Evolutionary conservation across 2,113 vertebrate species (phyloP).

Genomic region (Melanerpes formicivorus): DNA sequence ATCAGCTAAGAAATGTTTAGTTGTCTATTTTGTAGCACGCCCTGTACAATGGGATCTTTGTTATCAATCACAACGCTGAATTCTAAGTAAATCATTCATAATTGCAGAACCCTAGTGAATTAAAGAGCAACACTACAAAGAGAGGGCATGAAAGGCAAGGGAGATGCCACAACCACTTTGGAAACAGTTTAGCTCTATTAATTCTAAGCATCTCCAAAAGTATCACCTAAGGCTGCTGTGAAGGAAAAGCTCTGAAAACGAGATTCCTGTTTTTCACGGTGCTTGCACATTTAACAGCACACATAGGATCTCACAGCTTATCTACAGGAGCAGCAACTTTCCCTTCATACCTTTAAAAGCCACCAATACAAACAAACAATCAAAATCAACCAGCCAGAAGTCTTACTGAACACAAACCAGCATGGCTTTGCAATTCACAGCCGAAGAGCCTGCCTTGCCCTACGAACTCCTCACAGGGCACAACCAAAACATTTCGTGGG

Average conservation of each 20-base stretch:
- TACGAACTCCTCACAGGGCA: not conserved
- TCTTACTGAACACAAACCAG: not conserved
- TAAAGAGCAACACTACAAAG: not conserved
- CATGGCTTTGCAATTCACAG: not conserved
- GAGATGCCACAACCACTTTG: not conserved
- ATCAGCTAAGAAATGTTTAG: not conserved
- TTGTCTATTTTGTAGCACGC: not conserved
- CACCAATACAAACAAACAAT: not conserved
- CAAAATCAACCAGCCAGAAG: not conserved
- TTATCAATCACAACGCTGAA: not conserved
- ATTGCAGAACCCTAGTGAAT: not conserved
- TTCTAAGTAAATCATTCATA: not conserved
- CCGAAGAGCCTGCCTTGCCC: not conserved
- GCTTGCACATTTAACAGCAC: not conserved
- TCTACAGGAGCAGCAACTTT: not conserved
- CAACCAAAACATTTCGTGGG: fast-evolving
- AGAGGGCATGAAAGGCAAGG: not conserved
- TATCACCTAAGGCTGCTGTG: not conserved
- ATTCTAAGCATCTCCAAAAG: not conserved
- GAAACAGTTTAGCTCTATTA: not conserved
- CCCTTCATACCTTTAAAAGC: not conserved
- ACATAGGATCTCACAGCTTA: not conserved
- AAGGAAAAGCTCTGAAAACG: not conserved
- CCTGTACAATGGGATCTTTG: not conserved
- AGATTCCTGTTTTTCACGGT: not conserved